Base-by-base conservation (phyloP, 2,888 invertebrate genomes). In the Xiphydria camelus region DNA sequence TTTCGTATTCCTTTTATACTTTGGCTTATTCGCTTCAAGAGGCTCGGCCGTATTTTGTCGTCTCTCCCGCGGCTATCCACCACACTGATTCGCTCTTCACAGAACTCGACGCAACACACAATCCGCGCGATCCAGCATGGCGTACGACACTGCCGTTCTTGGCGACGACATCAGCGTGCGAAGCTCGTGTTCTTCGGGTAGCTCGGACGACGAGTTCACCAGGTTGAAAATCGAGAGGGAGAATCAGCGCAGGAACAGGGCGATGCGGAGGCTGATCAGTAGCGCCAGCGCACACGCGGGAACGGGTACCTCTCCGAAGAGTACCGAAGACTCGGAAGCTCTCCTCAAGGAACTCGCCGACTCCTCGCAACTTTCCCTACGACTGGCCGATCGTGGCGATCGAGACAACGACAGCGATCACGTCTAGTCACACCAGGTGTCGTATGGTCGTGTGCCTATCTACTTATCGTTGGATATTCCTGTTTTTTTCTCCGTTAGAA, bases 221-320 rank as follows among this genome's bases (percentile, higher is more conserved):
- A 83, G 84, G 45, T 75, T 91, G 35, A 86, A 86, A 62, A 80
- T 80, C 32, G 79, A 83, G 41, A 80, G 89, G 2, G 86, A 87
- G 61, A 85, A 85, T 62, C 85, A 87, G 65, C 81, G 88, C n/a
- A 73, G 79, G 4, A 81, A 83, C 41, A 80, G 82, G 40, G 81
- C 83, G 52, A 74, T 83, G 53, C 81, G 82, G 53, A 84, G 83
- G 61, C 67, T 84, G 4, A 85, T 81, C 0, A 79, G 86, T 41
- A 82, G 82, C 31, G 75, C 80, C 26, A 82, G 82, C 50, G 80
- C 80, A 1, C 4, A 36, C 23, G 18, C 31, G 31, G 4, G 12
- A 12, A 9, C 14, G 12, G 29, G 29, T 29, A 15, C 6, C 15
- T 12, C 29, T 3, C 45, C 62, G 9, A 52, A 15, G 12, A 47